Conservation (phyloP, 2,888 invertebrate species). For the Deilephila elpenor region DNA sequence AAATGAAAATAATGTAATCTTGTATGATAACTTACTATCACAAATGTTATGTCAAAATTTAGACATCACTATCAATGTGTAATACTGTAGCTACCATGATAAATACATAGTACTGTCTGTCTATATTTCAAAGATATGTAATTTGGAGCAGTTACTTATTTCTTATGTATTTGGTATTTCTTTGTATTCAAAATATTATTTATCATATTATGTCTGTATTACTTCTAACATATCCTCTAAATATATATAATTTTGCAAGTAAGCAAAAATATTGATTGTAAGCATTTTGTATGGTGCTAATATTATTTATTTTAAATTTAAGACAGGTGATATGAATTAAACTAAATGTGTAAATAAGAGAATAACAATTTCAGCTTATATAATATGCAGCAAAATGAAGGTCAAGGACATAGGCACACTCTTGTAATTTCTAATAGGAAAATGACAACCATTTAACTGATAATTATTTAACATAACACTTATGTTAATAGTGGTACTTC, state of each 20-base stretch:
- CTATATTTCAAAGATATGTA: background rate
- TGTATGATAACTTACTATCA: slow-evolving; percentile 14
- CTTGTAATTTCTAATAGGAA: background rate
- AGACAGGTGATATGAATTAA: background rate
- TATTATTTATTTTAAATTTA: background rate
- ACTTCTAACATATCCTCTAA: background rate
- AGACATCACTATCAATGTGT: background rate
- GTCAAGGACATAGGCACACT: background rate
- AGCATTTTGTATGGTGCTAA: background rate
- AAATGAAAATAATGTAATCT: slow-evolving; percentile 11
- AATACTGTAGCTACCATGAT: background rate
- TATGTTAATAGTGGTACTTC: background rate
- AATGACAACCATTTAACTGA: background rate
- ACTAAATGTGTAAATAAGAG: background rate
- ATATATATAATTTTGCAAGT: background rate
- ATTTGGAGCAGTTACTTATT: background rate
- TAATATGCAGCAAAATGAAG: background rate
- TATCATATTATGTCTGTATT: background rate
- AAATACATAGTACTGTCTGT: background rate
- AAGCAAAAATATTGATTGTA: background rate
- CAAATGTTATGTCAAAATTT: slow-evolving; percentile 1
- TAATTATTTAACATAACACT: background rate
- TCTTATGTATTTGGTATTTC: background rate
- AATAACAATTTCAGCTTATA: background rate
- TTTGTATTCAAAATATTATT: background rate